Base-by-base conservation (phyloP, 2,888 invertebrate genomes). In the Leucoma salicis region DNA sequence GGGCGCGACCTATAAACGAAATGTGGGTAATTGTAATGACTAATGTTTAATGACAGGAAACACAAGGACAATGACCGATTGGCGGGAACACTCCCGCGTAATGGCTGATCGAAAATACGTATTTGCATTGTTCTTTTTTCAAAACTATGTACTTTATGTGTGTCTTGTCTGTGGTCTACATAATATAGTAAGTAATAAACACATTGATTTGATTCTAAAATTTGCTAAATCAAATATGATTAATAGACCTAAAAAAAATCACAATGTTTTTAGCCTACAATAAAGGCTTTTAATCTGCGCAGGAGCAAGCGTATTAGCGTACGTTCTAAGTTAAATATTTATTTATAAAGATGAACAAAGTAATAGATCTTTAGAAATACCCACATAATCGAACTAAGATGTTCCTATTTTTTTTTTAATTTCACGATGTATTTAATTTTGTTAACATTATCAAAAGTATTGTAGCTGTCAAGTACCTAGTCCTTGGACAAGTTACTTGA, bases 51-150 rank as follows among this genome's bases (percentile, higher is more conserved):
- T 61, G 66, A 68, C 73, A 70, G 72, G 70, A 72, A 74, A 71
- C 60, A 57, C 50, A 66, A 70, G 78, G 70, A 74, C 78, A 70
- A 72, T 72, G 79, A 78, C 78, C 78, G 78, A 79, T 75, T 71
- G 67, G 60, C 49, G 37, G 51, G 48, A 54, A 51, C 60, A 58
- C 55, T 61, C 64, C 63, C 49, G 65, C 57, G 52, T 50, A 53
- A 28, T 38, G 47, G 40, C 48, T 54, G 44, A 44, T 43, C 33
- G 31, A 33, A 51, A 46, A 49, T 49, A 46, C 46, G 57, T 53
- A 57, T 57, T 59, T 49, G 60, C 57, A 63, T 62, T 60, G 49
- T 54, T 51, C 44, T 34, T 50, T 59, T 53, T 54, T 29, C n/a
- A 6, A 27, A 27, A 29, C 7, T 29, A 6, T 49, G 46, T 31